Evolutionary conservation across 1,140 invertebrate species (phyloP).

Genomic region (Drosophila watanabei): DNA sequence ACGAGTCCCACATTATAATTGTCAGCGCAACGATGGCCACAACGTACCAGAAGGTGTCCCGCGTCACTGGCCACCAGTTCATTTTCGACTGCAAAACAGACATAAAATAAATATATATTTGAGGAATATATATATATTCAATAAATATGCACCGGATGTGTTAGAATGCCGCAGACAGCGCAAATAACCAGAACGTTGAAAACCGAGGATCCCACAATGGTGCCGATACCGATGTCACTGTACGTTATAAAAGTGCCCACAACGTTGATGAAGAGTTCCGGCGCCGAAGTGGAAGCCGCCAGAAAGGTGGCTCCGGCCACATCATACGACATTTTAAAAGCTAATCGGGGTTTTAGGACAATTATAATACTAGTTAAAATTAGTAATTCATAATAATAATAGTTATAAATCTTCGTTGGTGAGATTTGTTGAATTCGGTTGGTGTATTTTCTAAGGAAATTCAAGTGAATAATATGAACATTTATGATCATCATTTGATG

Average conservation of each 20-base stretch:
- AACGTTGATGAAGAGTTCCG: slow-evolving; percentile 96
- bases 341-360: slow-evolving; percentile 81
- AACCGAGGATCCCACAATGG: slow-evolving; percentile 96
- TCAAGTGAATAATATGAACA: background rate
- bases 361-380: background rate
- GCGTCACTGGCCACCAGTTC: slow-evolving; percentile 94
- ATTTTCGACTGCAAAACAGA: slow-evolving; percentile 4
- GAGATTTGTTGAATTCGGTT: background rate
- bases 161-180: slow-evolving; percentile 93
- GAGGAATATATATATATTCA: background rate
- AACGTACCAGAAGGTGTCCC: slow-evolving; percentile 94
- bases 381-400: background rate
- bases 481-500: too few species aligned
- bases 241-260: slow-evolving; percentile 95
- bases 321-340: slow-evolving; percentile 91
- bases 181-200: slow-evolving; percentile 97
- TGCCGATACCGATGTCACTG: slow-evolving; percentile 94
- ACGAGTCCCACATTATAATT: slow-evolving; percentile 11
- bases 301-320: slow-evolving; percentile 96
- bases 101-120: background rate
- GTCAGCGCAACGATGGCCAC: slow-evolving; percentile 25
- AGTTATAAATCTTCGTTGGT: background rate
- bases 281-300: slow-evolving; percentile 96
- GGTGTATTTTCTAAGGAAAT: background rate
- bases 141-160: slow-evolving; percentile 16